phyloP scores from a whole-genome alignment of 2,113 vertebrate genomes.

The Pterophyllum scalare region DNA sequence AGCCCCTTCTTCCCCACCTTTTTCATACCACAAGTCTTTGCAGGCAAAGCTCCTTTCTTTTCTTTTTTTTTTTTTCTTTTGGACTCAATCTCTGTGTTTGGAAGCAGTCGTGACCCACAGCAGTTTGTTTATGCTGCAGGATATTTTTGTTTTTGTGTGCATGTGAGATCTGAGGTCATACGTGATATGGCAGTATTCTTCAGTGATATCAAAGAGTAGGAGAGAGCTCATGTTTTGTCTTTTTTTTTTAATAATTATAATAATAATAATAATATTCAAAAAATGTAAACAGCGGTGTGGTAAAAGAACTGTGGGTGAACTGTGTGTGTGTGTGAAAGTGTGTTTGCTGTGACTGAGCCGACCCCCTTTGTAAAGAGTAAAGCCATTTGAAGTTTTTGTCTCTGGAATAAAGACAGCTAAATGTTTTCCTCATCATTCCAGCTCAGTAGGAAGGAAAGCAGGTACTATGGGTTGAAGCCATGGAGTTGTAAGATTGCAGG shows the following conservation, averaged over 20 bases:
- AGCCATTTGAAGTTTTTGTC: conserved; percentile 67
- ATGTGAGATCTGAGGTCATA: conserved; percentile 22
- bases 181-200: conserved; percentile 5
- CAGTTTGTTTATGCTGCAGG: conserved; percentile 17
- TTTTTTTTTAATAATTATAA: conserved; percentile 11
- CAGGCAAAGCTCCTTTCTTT: conserved; percentile 70
- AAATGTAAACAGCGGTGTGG: not conserved
- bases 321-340: conserved; percentile 25
- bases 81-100: conserved; percentile 43
- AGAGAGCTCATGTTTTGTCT: conserved; percentile 1
- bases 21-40: conserved; percentile 63
- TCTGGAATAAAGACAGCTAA: conserved; percentile 40
- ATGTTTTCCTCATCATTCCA: conserved; percentile 29
- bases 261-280: conserved; percentile 11
- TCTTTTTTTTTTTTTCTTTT: not conserved
- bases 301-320: not conserved
- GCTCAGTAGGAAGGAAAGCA: conserved; percentile 18
- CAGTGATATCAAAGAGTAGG: not conserved
- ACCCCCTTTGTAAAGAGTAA: conserved; percentile 46
- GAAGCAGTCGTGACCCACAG: conserved; percentile 16
- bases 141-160: conserved; percentile 41
- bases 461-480: conserved; percentile 54
- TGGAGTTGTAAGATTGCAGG: conserved; percentile 8
- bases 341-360: conserved; percentile 72
- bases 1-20: not conserved